Evolutionary conservation across 2,888 invertebrate species (phyloP), one percentile per base, ranked within the genome.

Genomic region (Salticus scenicus): DNA sequence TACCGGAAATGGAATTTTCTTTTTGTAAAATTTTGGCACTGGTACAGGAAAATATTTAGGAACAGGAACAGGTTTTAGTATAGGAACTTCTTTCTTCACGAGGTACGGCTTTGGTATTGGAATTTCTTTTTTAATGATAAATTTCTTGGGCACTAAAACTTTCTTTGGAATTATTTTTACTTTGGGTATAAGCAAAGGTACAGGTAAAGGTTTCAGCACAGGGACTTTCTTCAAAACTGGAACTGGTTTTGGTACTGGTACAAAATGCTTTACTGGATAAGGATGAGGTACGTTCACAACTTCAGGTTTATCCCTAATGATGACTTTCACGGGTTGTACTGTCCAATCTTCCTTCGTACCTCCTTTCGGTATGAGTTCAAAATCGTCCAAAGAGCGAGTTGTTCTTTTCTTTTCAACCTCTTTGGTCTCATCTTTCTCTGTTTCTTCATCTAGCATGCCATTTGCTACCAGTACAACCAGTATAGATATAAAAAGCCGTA

Each of bases 81-180:
- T 72, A 12, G 67, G 72, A 41, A 86, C 57, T 37, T 51, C 42
- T 28, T 86, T 86, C 47, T 70, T 70, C 12, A 69, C 57, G 10
- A 86, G 57, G n/a, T 80, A 86, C n/a, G 86, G 86, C 27, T 86
- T 80, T 1, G 80, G 86, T 7, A 86, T n/a, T 1, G 80, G 86
- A 33, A 86, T 80, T 24, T 80, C 75, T 42, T 80, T 86, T 0
- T 42, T 27, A 12, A 86, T 79, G 17, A 47, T 75, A 47, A 86
- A 75, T 4, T 80, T 76, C 17, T 86, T 86, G 0, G 86, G 80
- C 0, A 80, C 37, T 7, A 78, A 37, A 20, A 86, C 67, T 31
- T 73, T 86, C 71, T 86, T 86, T 0, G 80, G 75, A 20, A 86
- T 80, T 0, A 69, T 28, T 37, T 75, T 80, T 0, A 86, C 1